Evolutionary conservation across 2,797 vertebrate species (phyloP).

Genomic region (Streptopelia turtur): DNA sequence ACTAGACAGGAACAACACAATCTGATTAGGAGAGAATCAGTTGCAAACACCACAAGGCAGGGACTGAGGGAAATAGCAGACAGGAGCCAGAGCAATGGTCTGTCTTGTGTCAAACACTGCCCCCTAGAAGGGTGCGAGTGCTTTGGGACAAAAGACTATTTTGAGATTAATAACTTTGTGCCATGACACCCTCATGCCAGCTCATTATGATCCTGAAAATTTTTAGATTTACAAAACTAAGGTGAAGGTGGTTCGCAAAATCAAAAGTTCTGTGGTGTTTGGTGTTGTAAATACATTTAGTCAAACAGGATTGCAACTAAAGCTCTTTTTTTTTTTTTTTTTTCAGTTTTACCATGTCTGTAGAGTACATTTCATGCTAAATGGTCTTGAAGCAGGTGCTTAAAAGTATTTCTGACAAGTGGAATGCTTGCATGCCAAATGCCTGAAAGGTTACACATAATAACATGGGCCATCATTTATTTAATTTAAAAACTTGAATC

Average conservation of each 20-base stretch:
- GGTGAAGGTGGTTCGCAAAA: not conserved
- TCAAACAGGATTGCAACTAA: not conserved
- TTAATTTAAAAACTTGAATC: not conserved
- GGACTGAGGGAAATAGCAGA: not conserved
- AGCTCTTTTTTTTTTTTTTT: not conserved
- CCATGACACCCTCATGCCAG: not conserved
- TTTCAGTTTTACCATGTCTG: not conserved
- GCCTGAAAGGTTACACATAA: not conserved
- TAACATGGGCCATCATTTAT: not conserved
- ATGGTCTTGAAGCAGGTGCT: not conserved
- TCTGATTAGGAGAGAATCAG: not conserved
- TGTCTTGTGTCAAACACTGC: not conserved
- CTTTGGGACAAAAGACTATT: not conserved
- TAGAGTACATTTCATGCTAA: not conserved
- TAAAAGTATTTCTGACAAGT: constrained; percentile 19
- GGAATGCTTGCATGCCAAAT: not conserved
- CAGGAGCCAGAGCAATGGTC: not conserved
- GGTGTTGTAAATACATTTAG: not conserved
- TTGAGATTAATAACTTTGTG: not conserved
- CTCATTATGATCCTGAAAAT: not conserved
- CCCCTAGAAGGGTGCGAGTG: not conserved
- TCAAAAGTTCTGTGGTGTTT: not conserved
- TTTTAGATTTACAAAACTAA: not conserved
- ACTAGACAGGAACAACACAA: not conserved
- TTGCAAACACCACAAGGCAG: not conserved